Percentiles rank a stretch among this genome's conserved stretches.
These are phyloP conservation scores for Orchestia grillus DNA, from an alignment of 1,140 invertebrate genomes.

Conservation along the genomic window DNA sequence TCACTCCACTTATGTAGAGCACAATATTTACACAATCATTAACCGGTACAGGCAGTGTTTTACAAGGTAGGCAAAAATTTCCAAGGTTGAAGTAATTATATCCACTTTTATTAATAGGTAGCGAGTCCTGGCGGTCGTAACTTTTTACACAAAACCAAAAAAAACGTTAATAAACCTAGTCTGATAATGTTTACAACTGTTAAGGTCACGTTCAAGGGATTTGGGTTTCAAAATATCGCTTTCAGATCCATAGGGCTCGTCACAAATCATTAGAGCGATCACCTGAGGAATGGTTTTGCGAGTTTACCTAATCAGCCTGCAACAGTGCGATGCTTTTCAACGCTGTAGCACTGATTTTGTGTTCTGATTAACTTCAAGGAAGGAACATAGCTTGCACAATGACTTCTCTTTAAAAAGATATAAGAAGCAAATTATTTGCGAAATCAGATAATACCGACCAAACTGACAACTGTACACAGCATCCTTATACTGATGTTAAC, in stretches of 20 bases:
- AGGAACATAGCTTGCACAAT: background rate
- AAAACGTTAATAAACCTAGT: background rate
- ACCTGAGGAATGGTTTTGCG: background rate
- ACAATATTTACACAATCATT: background rate
- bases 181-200: background rate
- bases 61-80: background rate
- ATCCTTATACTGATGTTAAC: background rate
- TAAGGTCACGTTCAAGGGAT: background rate
- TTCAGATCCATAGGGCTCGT: background rate
- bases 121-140: background rate
- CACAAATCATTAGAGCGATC: background rate
- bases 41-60: background rate
- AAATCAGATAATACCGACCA: background rate
- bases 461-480: background rate
- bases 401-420: background rate
- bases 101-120: too few relatives aligned
- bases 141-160: background rate
- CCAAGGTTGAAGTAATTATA: background rate
- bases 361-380: background rate
- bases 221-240: background rate
- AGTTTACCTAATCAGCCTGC: background rate
- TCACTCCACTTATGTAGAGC: background rate
- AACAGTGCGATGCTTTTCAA: background rate
- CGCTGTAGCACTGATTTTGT: background rate
- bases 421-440: background rate